Evolutionary conservation across 2,888 invertebrate genomes (phyloP), one percentile per base, ranked within the genome.

Genomic region (Ernsta delagoae): DNA sequence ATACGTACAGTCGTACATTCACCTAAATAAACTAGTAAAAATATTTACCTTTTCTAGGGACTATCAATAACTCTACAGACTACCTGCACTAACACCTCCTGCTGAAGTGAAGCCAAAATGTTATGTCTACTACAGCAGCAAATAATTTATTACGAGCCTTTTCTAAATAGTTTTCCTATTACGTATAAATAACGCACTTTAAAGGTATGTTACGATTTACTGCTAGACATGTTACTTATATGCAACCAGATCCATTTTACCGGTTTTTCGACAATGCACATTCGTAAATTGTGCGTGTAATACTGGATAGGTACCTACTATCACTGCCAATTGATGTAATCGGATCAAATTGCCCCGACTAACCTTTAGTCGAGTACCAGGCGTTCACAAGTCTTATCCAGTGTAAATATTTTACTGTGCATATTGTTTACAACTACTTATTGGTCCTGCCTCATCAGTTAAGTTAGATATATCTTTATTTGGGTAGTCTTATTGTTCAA

Each of bases 301-400:
- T 67, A 67, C 56, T 62, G 67, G 57, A 56, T 68, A 61, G 39
- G 62, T 62, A 62, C 61, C 69, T 59, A 65, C 69, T 74, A 79
- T 73, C 75, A 75, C 75, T 76, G 75, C 73, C 88, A 89, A 88
- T 89, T 89, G 85, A 73, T 75, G 75, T 81, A 88, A 87, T 88
- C 82, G 79, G 79, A 79, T 70, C 79, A 84, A 87, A 83, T 87
- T 83, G 83, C 72, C 74, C 78, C 75, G 75, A 76, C 65, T 73
- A 81, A 75, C 74, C 75, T 75, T 77, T 76, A 75, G 24, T 24
- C 24, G 24, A 24, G 24, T 24, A 24, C 24, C 24, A 24, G 24
- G 24, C 24, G 24, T 24, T 24, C 24, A 24, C 24, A 24, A 24
- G 24, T 24, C 24, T 24, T 24, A 24, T 24, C 24, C 24, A 24